Conservation (phyloP, 2,888 invertebrate genomes). For the Hirudinaria manillensis region DNA sequence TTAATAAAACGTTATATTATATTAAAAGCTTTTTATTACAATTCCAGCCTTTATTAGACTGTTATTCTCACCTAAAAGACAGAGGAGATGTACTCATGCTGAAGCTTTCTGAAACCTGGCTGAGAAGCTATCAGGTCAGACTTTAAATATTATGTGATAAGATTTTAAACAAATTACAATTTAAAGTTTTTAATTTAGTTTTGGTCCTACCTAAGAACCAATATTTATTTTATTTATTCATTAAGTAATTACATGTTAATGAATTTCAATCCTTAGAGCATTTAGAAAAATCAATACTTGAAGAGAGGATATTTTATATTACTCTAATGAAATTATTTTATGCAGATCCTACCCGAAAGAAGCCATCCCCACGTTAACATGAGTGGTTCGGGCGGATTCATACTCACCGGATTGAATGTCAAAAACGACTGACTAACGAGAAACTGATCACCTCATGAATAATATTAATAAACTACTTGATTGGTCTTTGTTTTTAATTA, state of each 20-base stretch:
- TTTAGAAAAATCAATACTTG: no score
- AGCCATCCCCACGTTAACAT: conserved; percentile 92
- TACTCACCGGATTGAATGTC: conserved; percentile 67
- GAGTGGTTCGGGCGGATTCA: conserved; percentile 79
- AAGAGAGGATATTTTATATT: no score
- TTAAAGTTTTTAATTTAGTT: no score
- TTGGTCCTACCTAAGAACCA: no score
- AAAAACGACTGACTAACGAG: conserved; percentile 31
- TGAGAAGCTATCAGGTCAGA: conserved; percentile 74
- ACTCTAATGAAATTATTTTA: neutral
- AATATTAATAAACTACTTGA: neutral
- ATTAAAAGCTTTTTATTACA: neutral
- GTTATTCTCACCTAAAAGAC: conserved; percentile 72
- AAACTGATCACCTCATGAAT: neutral
- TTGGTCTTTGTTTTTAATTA: neutral
- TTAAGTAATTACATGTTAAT: no score
- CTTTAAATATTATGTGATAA: neutral
- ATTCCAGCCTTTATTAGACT: conserved; percentile 68
- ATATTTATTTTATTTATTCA: no score
- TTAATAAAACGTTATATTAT: no score
- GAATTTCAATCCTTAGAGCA: no score
- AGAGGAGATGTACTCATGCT: conserved; percentile 64
- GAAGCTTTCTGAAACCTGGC: conserved; percentile 76
- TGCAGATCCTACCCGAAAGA: conserved; percentile 58
- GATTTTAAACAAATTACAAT: no score